Evolutionary conservation across 2,113 vertebrate genomes (phyloP).

Genomic region (Machaerirhynchus nigripectus): DNA sequence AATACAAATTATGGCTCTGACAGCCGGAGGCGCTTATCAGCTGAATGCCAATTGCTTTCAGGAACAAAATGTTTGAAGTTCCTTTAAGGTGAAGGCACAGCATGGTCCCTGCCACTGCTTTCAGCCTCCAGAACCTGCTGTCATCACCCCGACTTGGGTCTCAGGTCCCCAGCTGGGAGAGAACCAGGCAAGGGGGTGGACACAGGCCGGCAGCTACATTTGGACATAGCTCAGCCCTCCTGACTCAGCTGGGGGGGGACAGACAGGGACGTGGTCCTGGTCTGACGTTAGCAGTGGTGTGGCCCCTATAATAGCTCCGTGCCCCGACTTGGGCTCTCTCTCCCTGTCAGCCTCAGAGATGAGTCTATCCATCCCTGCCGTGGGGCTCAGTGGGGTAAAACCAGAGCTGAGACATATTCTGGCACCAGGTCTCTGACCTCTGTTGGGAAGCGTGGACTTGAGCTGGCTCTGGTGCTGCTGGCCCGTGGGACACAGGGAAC

Average conservation of each 20-base stretch:
- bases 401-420: background rate
- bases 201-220: background rate
- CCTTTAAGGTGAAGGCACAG: constrained; percentile 58
- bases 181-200: background rate
- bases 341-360: background rate
- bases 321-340: background rate
- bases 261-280: background rate
- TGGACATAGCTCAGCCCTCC: constrained; percentile 24
- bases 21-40: constrained; percentile 50
- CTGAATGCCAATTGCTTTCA: constrained; percentile 56
- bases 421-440: background rate
- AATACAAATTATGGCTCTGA: constrained; percentile 61
- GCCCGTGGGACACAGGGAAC: background rate
- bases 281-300: background rate
- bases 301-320: background rate
- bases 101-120: background rate
- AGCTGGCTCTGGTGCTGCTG: constrained; percentile 1
- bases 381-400: background rate
- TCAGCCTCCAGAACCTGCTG: background rate
- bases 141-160: background rate
- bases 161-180: background rate
- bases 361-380: background rate
- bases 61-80: constrained; percentile 61
- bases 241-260: background rate
- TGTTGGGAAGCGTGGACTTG: background rate